Evolutionary conservation across 2,888 invertebrate genomes (phyloP).

Genomic region (Mythimna vitellina): DNA sequence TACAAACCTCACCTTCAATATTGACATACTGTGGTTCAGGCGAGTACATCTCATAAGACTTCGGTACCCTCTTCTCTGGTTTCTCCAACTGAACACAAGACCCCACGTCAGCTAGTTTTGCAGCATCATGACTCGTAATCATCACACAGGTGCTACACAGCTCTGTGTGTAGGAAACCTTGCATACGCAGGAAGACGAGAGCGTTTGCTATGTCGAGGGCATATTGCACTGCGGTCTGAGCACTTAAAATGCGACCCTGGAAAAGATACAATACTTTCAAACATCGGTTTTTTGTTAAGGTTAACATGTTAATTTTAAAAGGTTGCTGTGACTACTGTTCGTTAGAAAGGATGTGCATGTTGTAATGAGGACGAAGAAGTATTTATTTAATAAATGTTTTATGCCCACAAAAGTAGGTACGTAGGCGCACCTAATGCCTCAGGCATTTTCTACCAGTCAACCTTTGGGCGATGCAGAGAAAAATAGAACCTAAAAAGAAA

Average conservation of each 20-base stretch:
- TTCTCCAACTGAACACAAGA: conserved; percentile 75
- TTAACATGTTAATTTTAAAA: conserved; percentile 7
- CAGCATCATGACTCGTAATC: conserved; percentile 83
- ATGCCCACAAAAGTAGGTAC: no score
- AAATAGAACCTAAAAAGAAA: no score
- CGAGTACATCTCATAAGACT: conserved; percentile 77
- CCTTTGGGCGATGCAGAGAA: no score
- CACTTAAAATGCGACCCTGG: conserved; percentile 83
- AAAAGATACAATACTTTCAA: conserved; percentile 35
- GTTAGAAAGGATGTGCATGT: neutral
- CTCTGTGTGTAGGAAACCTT: conserved; percentile 86
- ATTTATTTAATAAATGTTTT: no score
- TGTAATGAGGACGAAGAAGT: neutral
- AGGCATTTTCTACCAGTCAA: no score
- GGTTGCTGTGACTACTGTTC: neutral
- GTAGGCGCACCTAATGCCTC: no score
- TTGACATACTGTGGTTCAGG: conserved; percentile 87
- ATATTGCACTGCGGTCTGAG: conserved; percentile 83
- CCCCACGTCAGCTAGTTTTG: conserved; percentile 85
- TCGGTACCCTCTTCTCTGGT: conserved; percentile 57
- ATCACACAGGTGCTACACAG: conserved; percentile 84
- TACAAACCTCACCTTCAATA: conserved; percentile 78
- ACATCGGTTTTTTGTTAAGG: conserved; percentile 5
- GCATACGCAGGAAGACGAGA: conserved; percentile 86
- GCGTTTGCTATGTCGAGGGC: conserved; percentile 86